Conservation (phyloP, 2,888 invertebrate species). For the Ochropacha duplaris region DNA sequence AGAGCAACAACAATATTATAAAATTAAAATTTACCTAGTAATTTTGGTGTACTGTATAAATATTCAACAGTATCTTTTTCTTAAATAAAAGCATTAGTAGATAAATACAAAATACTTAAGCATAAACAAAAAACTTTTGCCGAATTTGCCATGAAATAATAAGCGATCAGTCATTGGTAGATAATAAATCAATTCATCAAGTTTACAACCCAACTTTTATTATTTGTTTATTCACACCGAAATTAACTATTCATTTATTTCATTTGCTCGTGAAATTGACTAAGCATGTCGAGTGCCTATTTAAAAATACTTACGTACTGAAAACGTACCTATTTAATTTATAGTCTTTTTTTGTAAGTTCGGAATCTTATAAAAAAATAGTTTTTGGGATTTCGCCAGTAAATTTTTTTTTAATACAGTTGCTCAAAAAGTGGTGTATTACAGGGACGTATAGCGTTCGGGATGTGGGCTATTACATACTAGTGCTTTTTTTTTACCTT, state of each 20-base stretch:
- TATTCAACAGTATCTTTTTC: neutral
- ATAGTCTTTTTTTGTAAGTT: no score
- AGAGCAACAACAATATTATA: no score
- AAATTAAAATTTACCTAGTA: neutral
- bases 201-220: conserved; percentile 40
- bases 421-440: no score
- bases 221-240: conserved; percentile 41
- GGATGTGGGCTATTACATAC: no score
- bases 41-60: conserved; percentile 10
- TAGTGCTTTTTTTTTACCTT: no score
- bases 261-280: conserved; percentile 28
- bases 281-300: conserved; percentile 10
- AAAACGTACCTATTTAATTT: neutral
- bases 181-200: conserved; percentile 43
- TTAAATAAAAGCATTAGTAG: no score
- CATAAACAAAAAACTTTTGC: conserved; percentile 31
- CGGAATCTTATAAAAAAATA: no score
- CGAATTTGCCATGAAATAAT: conserved; percentile 39
- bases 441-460: no score
- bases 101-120: conserved; percentile 16
- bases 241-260: conserved; percentile 34
- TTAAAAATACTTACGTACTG: neutral
- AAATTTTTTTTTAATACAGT: no score
- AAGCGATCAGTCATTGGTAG: conserved; percentile 40
- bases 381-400: no score